phyloP scores from a whole-genome alignment of 2,113 vertebrate genomes.

The Ursus arctos region DNA sequence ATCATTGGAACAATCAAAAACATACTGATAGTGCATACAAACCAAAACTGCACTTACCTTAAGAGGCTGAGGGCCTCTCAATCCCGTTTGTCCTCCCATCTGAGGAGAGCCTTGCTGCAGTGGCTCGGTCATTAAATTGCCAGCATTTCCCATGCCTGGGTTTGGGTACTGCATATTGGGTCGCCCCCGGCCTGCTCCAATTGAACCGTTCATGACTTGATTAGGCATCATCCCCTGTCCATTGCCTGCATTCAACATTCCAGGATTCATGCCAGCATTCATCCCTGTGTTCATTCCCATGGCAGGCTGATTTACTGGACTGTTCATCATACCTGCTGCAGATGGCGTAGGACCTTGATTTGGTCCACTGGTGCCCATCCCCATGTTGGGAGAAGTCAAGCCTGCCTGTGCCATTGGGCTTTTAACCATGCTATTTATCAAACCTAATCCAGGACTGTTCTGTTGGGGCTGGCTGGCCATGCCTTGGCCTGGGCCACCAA shows the following conservation, averaged over 20 bases:
- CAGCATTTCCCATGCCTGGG: conserved; percentile 91
- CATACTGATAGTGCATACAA: neutral
- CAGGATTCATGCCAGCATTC: conserved; percentile 92
- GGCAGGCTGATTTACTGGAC: conserved; percentile 89
- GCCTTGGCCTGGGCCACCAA: conserved; percentile 88
- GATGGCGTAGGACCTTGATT: conserved; percentile 89
- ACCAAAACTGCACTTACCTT: conserved; percentile 72
- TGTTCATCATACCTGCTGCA: conserved; percentile 90
- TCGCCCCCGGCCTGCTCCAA: conserved; percentile 92
- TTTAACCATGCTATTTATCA: conserved; percentile 92
- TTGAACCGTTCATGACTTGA: conserved; percentile 97
- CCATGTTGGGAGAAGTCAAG: conserved; percentile 89
- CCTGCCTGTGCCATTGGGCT: conserved; percentile 90
- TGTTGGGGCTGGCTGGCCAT: conserved; percentile 89
- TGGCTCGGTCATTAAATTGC: conserved; percentile 93
- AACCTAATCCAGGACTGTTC: conserved; percentile 90
- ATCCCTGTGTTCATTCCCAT: conserved; percentile 91
- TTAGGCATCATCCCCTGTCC: conserved; percentile 94
- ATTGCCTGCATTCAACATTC: conserved; percentile 90
- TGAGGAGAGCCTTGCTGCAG: conserved; percentile 93
- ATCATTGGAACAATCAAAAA: neutral
- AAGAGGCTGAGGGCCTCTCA: conserved; percentile 94
- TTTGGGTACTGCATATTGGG: conserved; percentile 93
- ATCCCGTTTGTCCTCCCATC: conserved; percentile 91
- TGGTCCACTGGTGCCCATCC: conserved; percentile 87